phyloP scores from a whole-genome alignment of 1,140 invertebrate genomes.

The Berghia stephanieae region DNA sequence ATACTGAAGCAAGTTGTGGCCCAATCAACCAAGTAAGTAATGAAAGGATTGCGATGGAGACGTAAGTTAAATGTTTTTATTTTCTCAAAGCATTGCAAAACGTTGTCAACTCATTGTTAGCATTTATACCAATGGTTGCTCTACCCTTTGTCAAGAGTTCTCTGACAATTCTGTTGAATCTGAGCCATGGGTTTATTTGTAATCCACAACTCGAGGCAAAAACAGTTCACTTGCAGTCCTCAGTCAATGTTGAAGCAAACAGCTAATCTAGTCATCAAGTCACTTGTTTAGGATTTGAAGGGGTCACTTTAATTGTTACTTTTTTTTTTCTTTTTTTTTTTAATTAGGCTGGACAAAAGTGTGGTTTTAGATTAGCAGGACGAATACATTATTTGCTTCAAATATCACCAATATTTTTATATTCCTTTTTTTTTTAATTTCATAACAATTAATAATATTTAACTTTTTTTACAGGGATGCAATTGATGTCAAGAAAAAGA shows the following conservation, averaged over 20 bases:
- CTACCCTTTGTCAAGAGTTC: too few relatives aligned
- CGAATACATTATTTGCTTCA: too few relatives aligned
- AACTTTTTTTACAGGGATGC: conserved; percentile 43
- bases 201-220: too few relatives aligned
- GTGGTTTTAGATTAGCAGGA: too few relatives aligned
- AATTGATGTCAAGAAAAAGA: conserved; percentile 47
- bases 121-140: too few relatives aligned
- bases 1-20: conserved; percentile 57
- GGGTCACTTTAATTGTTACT: not conserved
- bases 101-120: not conserved
- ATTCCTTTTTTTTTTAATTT: not conserved
- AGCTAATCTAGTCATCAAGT: too few relatives aligned
- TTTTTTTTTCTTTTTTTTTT: not conserved
- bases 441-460: conserved; percentile 1
- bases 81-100: not conserved
- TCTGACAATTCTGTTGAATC: too few relatives aligned
- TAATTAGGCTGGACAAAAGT: not conserved
- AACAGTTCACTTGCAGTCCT: too few relatives aligned
- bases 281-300: not conserved
- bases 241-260: too few relatives aligned
- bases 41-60: not conserved
- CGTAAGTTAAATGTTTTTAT: not conserved
- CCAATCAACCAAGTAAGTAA: conserved; percentile 51
- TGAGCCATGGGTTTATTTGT: too few relatives aligned
- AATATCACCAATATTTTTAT: not conserved